Evolutionary conservation across 2,888 invertebrate species (phyloP).

Genomic region (Sphinx pinastri): DNA sequence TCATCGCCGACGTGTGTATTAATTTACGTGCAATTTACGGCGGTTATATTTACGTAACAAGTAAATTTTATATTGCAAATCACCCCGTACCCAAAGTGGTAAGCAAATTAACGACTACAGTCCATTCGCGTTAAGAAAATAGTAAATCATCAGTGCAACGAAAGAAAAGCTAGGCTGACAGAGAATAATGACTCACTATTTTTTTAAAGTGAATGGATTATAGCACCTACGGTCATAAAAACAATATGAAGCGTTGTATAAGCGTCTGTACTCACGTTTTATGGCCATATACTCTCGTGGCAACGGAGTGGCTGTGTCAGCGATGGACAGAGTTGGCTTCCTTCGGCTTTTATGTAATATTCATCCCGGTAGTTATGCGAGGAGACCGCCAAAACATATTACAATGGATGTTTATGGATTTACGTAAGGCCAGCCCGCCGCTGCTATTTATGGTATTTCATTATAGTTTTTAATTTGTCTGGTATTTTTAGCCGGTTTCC

Average conservation of each 20-base stretch:
- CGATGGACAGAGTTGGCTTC: slow-evolving; percentile 63
- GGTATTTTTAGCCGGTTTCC: too few species aligned
- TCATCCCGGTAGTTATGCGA: slow-evolving; percentile 62
- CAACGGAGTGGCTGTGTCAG: slow-evolving; percentile 68
- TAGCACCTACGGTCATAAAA: too few species aligned
- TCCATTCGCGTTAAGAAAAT: too few species aligned
- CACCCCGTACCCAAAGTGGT: too few species aligned
- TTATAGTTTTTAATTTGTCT: neutral
- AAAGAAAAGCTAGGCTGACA: too few species aligned
- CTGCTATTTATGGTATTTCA: slow-evolving; percentile 21
- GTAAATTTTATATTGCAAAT: too few species aligned
- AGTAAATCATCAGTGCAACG: too few species aligned
- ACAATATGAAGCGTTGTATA: neutral
- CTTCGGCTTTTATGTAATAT: slow-evolving; percentile 69
- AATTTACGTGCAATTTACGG: neutral
- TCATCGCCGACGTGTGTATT: neutral
- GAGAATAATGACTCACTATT: too few species aligned
- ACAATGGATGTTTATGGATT: slow-evolving; percentile 62
- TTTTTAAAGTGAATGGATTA: too few species aligned
- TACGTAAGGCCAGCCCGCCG: slow-evolving; percentile 42
- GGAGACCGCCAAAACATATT: slow-evolving; percentile 66
- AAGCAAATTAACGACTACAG: too few species aligned
- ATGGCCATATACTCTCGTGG: slow-evolving; percentile 49
- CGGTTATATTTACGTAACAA: too few species aligned
- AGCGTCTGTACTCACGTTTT: slow-evolving; percentile 31